These are phyloP conservation scores for Siphlonurus alternatus DNA, from an alignment of 2,888 invertebrate genomes.

Conservation along the genomic window DNA sequence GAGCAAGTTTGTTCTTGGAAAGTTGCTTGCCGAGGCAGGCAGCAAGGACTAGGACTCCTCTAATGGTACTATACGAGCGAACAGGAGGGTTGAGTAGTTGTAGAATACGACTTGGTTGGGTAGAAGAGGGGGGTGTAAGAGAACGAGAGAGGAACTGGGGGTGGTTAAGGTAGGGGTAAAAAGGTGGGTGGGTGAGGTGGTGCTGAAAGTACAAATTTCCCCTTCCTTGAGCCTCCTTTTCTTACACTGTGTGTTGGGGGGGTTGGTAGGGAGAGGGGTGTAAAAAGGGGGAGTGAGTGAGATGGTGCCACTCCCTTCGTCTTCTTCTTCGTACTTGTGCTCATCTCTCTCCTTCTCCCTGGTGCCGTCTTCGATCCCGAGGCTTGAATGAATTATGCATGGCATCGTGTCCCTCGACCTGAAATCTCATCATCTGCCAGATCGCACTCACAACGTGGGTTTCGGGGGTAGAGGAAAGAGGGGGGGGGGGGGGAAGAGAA, in stretches of 20 bases:
- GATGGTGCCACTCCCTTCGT: neutral
- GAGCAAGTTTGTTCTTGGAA: neutral
- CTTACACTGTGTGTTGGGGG: neutral
- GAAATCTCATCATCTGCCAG: constrained; percentile 6
- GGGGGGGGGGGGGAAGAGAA: neutral
- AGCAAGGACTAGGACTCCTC: neutral
- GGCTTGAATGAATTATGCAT: constrained; percentile 6
- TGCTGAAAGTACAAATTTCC: neutral
- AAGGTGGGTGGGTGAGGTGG: neutral
- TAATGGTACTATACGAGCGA: neutral
- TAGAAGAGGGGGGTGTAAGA: too few relatives aligned
- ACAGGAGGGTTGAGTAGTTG: neutral
- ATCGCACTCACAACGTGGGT: constrained; percentile 3
- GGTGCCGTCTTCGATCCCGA: neutral
- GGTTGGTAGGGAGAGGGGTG: neutral
- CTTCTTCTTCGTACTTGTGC: neutral
- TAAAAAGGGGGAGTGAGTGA: neutral
- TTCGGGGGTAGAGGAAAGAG: neutral
- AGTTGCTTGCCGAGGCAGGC: neutral
- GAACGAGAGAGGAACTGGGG: too few relatives aligned
- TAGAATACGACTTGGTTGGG: too few relatives aligned
- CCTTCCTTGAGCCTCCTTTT: neutral
- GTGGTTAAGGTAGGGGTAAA: too few relatives aligned
- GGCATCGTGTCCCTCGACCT: constrained; percentile 4
- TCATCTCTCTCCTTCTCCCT: neutral